Percentiles rank a stretch among this genome's conserved stretches.
Conservation (phyloP, 2,113 vertebrate genomes). For the Hypocryptadius cinnamomeus region DNA sequence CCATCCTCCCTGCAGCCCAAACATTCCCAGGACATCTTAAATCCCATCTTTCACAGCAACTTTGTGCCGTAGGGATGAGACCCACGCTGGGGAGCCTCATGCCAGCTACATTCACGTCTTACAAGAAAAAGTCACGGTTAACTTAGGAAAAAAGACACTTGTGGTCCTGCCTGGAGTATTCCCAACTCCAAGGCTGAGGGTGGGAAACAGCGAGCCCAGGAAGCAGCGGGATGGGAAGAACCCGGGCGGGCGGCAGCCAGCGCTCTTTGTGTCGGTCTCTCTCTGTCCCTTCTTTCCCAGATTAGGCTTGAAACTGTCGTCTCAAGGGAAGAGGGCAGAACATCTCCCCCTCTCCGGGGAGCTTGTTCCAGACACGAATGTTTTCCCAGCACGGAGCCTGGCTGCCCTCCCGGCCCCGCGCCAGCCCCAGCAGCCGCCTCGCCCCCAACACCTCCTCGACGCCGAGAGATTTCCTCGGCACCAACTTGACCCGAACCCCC, state of each 20-base stretch:
- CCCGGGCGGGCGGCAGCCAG: neutral
- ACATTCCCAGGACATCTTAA: neutral
- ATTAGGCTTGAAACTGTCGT: neutral
- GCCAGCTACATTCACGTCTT: too few relatives aligned
- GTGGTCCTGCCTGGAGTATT: neutral
- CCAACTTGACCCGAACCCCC: neutral
- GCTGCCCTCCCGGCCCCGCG: neutral
- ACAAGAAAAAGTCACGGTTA: neutral
- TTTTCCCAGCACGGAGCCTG: neutral
- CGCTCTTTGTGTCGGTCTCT: neutral
- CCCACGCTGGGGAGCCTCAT: fast-evolving
- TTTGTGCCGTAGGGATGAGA: fast-evolving
- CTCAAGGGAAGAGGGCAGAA: neutral
- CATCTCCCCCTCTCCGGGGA: neutral
- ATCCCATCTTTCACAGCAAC: neutral
- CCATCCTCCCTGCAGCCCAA: neutral
- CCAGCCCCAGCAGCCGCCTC: neutral
- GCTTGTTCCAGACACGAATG: neutral
- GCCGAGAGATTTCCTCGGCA: neutral
- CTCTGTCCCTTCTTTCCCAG: neutral
- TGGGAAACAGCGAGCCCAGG: neutral
- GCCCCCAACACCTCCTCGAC: neutral
- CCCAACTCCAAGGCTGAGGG: neutral
- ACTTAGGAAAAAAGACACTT: neutral
- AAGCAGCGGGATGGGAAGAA: neutral